phyloP scores from a whole-genome alignment of 1,140 invertebrate species.

The Gonatopus flavifemur region DNA sequence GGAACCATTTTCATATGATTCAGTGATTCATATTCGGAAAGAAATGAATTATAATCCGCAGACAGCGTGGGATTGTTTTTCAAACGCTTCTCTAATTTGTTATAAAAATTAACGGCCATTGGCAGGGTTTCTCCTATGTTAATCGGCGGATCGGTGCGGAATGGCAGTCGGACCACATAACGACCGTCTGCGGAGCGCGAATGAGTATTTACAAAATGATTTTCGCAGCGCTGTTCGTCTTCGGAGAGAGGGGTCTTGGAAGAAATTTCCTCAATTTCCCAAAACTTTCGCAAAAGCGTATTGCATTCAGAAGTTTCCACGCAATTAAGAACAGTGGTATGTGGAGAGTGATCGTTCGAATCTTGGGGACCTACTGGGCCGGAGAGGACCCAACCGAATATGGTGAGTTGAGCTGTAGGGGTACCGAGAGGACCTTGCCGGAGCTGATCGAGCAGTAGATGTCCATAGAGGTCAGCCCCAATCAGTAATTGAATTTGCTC shows the following conservation, averaged over 20 bases:
- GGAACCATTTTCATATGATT: neutral
- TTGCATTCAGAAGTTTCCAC: neutral
- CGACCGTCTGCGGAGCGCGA: neutral
- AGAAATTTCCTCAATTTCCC: constrained; percentile 35
- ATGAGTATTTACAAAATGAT: neutral
- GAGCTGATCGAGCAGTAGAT: constrained; percentile 3
- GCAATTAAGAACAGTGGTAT: constrained; percentile 6
- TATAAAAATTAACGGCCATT: constrained; percentile 3
- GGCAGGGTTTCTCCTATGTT: neutral
- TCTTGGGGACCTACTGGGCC: too few species aligned
- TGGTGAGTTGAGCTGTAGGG: too few species aligned
- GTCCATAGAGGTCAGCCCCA: constrained; percentile 15
- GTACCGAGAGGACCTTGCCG: constrained; percentile 10
- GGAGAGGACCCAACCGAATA: constrained; percentile 11
- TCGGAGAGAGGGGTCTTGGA: neutral
- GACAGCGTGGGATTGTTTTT: constrained; percentile 11
- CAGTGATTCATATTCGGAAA: neutral
- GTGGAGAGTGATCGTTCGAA: too few species aligned
- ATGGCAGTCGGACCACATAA: constrained; percentile 7
- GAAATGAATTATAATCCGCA: neutral
- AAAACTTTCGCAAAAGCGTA: constrained; percentile 26
- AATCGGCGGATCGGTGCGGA: neutral
- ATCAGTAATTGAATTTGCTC: constrained; percentile 13
- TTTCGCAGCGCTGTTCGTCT: constrained; percentile 1
- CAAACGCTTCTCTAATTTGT: constrained; percentile 15